Evolutionary conservation across 2,113 vertebrate genomes (phyloP), one percentile per base, ranked within the genome.

Genomic region (Caracal caracal): DNA sequence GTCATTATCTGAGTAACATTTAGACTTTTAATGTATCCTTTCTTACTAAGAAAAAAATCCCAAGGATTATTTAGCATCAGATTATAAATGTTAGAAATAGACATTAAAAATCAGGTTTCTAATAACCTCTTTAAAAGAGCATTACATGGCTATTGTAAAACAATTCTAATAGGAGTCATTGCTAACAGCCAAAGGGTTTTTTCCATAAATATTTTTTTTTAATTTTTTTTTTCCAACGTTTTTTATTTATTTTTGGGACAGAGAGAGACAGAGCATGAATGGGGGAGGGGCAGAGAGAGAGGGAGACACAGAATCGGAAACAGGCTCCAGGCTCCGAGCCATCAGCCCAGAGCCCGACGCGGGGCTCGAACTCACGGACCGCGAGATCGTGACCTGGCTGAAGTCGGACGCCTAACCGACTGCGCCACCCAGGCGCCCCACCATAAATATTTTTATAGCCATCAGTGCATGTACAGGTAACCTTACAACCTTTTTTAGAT

Each of bases 41-140:
- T 86, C 65, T 70, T 30, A 76, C 11, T 66, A 43, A 65, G 40
- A 28, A 66, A 65, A n/a, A 16, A 70, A 53, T 11, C 43, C 43
- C 16, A 65, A 88, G 33, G 43, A 43, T 84, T 65, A 49, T 53
- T 71, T 85, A 56, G 70, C 24, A 79, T 71, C 37, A 49, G 1
- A 22, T 75, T 88, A 89, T 40, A 63, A 71, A n/a, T 43, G 78
- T 65, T 92, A 89, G 82, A 93, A 66, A 87, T 83, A 33, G 86
- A n/a, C 22, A 47, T 33, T 71, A 79, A 35, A 88, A 43, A 65
- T 83, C 56, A 28, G 35, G 51, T 87, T 93, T 76, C 86, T 70
- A 40, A 10, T 35, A 56, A 13, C 76, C 73, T 61, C 90, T 91
- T 12, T 16, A 11, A 43, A 61, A 86, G 49, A 56, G 12, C 33